Evolutionary conservation across 64 coral and sea anemone genomes (phyloP), one percentile per base, ranked within the genome.

Genomic region (Actinia equina): DNA sequence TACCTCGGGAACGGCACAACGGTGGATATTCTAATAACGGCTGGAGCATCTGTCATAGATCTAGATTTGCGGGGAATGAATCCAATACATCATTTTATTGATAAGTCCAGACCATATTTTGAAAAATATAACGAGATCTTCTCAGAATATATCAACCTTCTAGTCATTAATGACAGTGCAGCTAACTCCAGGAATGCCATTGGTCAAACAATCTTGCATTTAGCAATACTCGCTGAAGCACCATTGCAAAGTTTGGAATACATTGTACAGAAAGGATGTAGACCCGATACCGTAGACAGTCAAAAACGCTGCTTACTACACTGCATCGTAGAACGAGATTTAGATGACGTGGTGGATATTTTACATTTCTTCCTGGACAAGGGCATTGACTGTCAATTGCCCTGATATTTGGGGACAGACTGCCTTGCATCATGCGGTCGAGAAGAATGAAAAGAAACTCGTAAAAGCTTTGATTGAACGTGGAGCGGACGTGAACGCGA

Each of bases 201-300:
- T 74, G 88, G 88, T 54, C 88, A 90, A 83, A 90, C 82, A 18
- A 81, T 90, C 65, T 67, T 90, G 41, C 88, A 90, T 84, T 55
- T 85, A 13, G 88, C 88, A 55, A 86, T 52, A 64, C 52, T 46
- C 30, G 23, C 61, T 15, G 63, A 83, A 22, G 80, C 61, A 15
- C 22, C 57, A 43, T 56, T 83, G 51, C 81, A 71, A 18, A 82
- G 84, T 84, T 63, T 90, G 17, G 64, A 90, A 42, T 83, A 84
- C 20, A 63, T 90, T 84, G 62, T n/a, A 23, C 1, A 65, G 62
- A 65, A 65, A 65, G 62, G 62, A 7, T 65, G 62, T 65, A 22
- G 62, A 7, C 20, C 12, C 18, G 7, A 2, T 7, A 13, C 8
- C 22, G 1, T 6, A 22, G 62, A 65, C 42, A 82, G 88, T 52